Base-by-base conservation (phyloP, 2,888 invertebrate species). In the Slavum lentiscoides region DNA sequence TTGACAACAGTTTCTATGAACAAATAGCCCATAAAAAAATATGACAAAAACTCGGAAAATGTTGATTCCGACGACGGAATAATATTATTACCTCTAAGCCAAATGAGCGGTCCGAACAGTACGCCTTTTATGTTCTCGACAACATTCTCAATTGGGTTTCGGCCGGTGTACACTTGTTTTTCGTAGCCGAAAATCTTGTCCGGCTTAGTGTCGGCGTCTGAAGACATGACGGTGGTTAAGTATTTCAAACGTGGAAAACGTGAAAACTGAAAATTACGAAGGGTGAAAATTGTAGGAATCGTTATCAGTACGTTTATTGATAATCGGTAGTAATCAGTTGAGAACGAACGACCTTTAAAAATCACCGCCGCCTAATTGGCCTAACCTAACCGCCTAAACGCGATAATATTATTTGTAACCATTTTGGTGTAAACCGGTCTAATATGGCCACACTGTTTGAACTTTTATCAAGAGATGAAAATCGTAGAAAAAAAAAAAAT, bases 1-100 rank as follows among this genome's bases (percentile, higher is more conserved):
- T 90, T 91, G 64, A 97, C 94, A 84, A 97, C 87, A 75, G 89
- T 92, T 87, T 96, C 97, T 97, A 88, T 30, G 89, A 88, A 83
- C 5, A 37, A 53, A 61, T 30, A 11, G 21, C 9, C 43, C 23
- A 23, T 19, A 19, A 23, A n/a, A 55, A 8, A 15, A 49, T 49
- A 37, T 21, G 59, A 39, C 11, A 11, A 1, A 30, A 37, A 5
- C n/a, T 39, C n/a, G 21, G 15, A 2, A n/a, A 23, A 8, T 59
- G 61, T 43, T 43, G 9, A 23, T 69, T n/a, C 6, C 13, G 17
- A n/a, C 0, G 1, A 13, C 13, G 5, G 2, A 75, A 67, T 43
- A n/a, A 19, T 39, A 55, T 69, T 80, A 94, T 69, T 80, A 94
- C 94, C 93, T 89, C 92, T 88, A 85, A 94, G 90, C 89, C 91